Base-by-base conservation (phyloP, 2,113 vertebrate species). In the Oryzias curvinotus region DNA sequence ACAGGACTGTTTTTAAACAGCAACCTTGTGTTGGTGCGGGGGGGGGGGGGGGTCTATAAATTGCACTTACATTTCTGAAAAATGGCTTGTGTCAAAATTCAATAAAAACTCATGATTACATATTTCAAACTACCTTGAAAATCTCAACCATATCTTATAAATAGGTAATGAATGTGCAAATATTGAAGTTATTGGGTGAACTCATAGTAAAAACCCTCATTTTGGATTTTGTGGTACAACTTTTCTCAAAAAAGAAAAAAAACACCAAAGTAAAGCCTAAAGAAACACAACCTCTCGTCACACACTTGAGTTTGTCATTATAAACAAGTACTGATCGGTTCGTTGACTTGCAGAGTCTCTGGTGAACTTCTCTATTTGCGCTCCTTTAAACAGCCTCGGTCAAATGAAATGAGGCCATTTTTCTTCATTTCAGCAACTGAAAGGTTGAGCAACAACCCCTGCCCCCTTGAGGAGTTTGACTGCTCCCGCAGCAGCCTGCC, bases 381-480 rank as follows among this genome's bases (percentile, higher is more conserved):
- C 28, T 12, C 45, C 14, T n/a, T 51, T 50, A 26, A 30, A 12
- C 15, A 50, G 36, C 5, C 5, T 30, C 36, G 14, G 13, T 42
- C 42, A 25, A 7, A 10, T 18, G 14, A 52, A 60, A 53, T n/a
- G 5, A 52, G 12, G 28, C 45, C 21, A 52, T 77, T 65, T 62
- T 49, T 80, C 54, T 47, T n/a, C 16, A 74, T 68, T 50, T 30
- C 3, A 10, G 23, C 5, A 17, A 8, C 28, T 52, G 52, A 4
- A 52, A 48, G 52, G 25, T 58, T 21, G 51, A 65, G 46, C 58
- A 65, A 68, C 18, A 59, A 72, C 21, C 61, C n/a, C n/a, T n/a
- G n/a, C n/a, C n/a, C n/a, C 43, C 26, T 49, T 51, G 4, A 59
- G 44, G 23, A n/a, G 5, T 36, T 21, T 19, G 10, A 0, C 44